Percentiles rank a stretch among this genome's conserved stretches.
These are phyloP conservation scores for Cyrtodaria siliqua DNA, from an alignment of 2,888 invertebrate species.

Conservation along the genomic window DNA sequence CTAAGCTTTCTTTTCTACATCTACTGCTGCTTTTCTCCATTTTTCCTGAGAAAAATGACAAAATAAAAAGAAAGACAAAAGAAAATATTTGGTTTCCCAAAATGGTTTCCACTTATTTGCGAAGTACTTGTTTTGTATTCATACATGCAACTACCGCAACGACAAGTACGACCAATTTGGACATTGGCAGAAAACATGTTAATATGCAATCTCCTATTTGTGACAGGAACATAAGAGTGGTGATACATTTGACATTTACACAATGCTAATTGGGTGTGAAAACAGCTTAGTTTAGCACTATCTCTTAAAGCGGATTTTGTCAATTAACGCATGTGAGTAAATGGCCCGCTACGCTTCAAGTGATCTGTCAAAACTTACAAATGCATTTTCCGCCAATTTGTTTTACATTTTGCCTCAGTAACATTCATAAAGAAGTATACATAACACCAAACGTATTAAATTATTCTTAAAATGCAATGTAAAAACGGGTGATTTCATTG, in stretches of 20 bases:
- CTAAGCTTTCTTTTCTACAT: constrained; percentile 67
- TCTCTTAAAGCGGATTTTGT: too few relatives aligned
- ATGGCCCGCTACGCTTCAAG: constrained; percentile 9
- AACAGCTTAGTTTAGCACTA: too few relatives aligned
- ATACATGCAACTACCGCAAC: constrained; percentile 8
- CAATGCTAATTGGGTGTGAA: too few relatives aligned
- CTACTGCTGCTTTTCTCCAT: constrained; percentile 69
- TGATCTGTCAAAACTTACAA: constrained; percentile 51
- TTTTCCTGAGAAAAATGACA: constrained; percentile 47
- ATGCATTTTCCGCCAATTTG: neutral
- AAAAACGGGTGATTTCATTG: neutral
- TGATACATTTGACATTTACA: too few relatives aligned
- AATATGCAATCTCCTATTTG: too few relatives aligned
- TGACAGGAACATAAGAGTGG: too few relatives aligned
- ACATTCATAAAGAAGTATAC: too few relatives aligned
- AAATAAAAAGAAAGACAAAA: constrained; percentile 45
- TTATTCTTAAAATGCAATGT: too few relatives aligned
- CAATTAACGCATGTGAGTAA: constrained; percentile 1
- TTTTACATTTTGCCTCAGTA: too few relatives aligned
- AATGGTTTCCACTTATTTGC: constrained; percentile 47
- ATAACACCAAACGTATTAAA: too few relatives aligned
- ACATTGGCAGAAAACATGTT: too few relatives aligned
- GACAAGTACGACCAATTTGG: too few relatives aligned
- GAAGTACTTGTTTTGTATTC: constrained; percentile 16
- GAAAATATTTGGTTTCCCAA: constrained; percentile 31